These are phyloP conservation scores for Pseudeuparius sepicola DNA, from an alignment of 2,888 invertebrate species.

Conservation along the genomic window DNA sequence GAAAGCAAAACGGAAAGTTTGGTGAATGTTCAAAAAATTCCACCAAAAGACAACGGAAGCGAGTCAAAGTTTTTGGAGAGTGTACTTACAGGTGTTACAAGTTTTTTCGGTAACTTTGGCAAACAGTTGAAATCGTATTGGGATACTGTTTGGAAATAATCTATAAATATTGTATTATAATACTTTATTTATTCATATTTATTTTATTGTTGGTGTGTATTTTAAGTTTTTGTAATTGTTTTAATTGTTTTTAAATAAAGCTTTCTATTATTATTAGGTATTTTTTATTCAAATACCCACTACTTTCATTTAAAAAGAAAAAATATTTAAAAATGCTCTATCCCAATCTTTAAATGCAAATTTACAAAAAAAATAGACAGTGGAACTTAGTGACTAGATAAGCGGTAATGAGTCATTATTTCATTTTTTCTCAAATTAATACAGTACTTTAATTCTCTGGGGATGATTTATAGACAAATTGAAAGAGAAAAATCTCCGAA, in stretches of 20 bases:
- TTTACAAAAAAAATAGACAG: too few species aligned
- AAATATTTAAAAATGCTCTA: too few species aligned
- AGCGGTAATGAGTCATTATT: too few species aligned
- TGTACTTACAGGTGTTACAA: too few species aligned
- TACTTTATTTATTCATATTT: not conserved
- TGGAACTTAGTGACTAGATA: too few species aligned
- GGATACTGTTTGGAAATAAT: too few species aligned
- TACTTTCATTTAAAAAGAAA: slow-evolving; percentile 4
- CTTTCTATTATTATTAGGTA: slow-evolving; percentile 1
- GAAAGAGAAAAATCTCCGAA: too few species aligned
- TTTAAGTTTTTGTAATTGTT: not conserved
- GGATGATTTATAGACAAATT: too few species aligned
- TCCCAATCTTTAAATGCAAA: not conserved
- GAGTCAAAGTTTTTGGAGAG: not conserved
- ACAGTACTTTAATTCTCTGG: too few species aligned
- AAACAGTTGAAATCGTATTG: slow-evolving; percentile 1
- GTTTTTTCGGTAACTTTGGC: not conserved
- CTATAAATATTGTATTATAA: too few species aligned
- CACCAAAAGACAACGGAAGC: slow-evolving; percentile 6
- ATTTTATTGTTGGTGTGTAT: not conserved
- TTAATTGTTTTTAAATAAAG: slow-evolving; percentile 18
- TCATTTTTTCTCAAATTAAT: too few species aligned
- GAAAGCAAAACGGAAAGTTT: too few species aligned
- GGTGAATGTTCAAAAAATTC: slow-evolving; percentile 17
- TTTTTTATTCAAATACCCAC: not conserved